A percentile compares a stretch with the other conserved stretches of the same genome.
Evolutionary conservation across 2,113 vertebrate genomes (phyloP).

Genomic region (Mixornis gularis): DNA sequence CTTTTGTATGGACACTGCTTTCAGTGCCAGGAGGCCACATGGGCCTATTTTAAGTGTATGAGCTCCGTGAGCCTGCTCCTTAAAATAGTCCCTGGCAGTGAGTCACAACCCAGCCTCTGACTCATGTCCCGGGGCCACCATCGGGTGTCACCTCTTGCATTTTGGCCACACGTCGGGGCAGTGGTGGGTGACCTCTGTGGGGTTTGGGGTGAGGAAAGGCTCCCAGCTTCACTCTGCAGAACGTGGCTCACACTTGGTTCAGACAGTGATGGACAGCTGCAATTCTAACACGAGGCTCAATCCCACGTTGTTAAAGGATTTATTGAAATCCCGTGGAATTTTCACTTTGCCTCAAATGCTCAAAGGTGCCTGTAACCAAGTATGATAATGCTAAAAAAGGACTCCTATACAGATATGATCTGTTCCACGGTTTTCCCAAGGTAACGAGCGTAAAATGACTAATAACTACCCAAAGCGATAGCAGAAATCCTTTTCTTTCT

Average conservation of each 20-base stretch:
- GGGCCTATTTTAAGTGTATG: neutral
- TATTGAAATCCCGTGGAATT: neutral
- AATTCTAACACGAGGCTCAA: neutral
- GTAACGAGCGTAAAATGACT: neutral
- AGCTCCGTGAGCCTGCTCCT: neutral
- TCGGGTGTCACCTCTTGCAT: neutral
- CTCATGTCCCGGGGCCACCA: neutral
- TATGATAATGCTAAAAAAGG: neutral
- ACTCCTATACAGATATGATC: neutral
- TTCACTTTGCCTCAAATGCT: neutral
- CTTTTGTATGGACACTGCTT: neutral
- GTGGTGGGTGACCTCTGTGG: neutral
- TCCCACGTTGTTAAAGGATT: neutral
- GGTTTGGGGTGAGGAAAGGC: neutral
- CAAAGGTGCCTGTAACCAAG: neutral
- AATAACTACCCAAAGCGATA: neutral
- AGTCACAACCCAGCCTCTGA: neutral
- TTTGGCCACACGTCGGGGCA: rapidly evolving
- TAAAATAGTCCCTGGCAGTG: slow-evolving; percentile 6
- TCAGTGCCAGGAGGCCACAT: neutral
- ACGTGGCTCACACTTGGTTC: neutral
- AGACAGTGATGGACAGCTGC: neutral
- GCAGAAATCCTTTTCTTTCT: slow-evolving; percentile 17
- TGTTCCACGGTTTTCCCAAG: neutral
- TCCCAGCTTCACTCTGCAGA: neutral